These are phyloP conservation scores for Ormyrus nitidulus DNA, from an alignment of 2,888 invertebrate genomes.

Conservation along the genomic window DNA sequence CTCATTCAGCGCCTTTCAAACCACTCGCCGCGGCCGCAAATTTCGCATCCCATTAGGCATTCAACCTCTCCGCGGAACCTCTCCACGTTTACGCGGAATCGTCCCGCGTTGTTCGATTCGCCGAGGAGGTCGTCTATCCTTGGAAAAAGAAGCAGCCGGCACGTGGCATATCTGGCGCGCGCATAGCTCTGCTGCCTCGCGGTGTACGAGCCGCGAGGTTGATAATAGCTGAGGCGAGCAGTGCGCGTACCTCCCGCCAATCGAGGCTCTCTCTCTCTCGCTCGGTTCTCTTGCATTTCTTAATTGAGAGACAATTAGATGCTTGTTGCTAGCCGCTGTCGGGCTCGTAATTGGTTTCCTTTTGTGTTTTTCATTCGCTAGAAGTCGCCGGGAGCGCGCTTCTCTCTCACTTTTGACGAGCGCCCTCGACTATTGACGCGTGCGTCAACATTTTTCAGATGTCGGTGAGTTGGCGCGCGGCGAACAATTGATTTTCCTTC, in stretches of 20 bases:
- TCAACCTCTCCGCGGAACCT: no score
- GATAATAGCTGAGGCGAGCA: not conserved
- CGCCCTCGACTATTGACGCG: no score
- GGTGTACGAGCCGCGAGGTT: not conserved
- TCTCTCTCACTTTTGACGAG: not conserved
- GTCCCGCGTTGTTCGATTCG: no score
- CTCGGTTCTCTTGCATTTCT: slow-evolving; percentile 12
- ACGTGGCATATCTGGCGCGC: slow-evolving; percentile 3
- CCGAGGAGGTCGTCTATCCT: not conserved
- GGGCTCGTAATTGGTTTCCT: slow-evolving; percentile 19
- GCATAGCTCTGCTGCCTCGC: not conserved
- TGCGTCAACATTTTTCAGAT: no score
- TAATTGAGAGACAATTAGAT: slow-evolving; percentile 42
- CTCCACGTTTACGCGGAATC: no score
- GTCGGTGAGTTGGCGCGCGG: not conserved
- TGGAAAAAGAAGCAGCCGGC: not conserved
- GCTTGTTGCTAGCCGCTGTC: slow-evolving; percentile 4
- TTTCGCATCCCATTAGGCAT: no score
- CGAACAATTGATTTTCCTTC: not conserved
- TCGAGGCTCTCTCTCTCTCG: no score
- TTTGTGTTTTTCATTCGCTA: slow-evolving; percentile 10
- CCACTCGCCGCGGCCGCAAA: no score
- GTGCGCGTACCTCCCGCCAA: not conserved
- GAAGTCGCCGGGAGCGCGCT: not conserved
- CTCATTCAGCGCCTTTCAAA: no score